phyloP scores from a whole-genome alignment of 1,140 invertebrate genomes.

The Drosophila obscura region DNA sequence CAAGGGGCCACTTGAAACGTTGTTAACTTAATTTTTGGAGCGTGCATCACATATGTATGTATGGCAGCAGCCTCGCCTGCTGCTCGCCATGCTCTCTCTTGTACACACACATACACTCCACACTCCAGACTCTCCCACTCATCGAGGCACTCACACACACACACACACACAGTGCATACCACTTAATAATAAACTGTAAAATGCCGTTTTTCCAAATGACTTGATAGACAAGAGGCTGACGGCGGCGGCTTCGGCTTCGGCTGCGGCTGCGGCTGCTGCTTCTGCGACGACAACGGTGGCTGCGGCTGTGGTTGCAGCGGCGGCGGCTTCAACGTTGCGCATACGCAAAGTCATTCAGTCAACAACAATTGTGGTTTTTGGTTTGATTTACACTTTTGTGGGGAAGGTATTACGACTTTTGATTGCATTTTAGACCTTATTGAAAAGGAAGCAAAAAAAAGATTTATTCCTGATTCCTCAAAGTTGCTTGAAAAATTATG shows the following conservation, averaged over 20 bases:
- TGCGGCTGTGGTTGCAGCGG: slow-evolving; percentile 15
- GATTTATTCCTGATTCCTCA: no score
- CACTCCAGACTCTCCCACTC: slow-evolving; percentile 59
- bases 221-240: slow-evolving; percentile 76
- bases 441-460: no score
- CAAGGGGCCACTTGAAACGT: slow-evolving; percentile 70
- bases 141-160: slow-evolving; percentile 19
- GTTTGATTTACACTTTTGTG: slow-evolving; percentile 5
- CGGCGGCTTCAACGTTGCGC: slow-evolving; percentile 46
- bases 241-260: slow-evolving; percentile 35
- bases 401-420: no score
- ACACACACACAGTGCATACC: slow-evolving; percentile 38
- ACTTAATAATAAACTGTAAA: slow-evolving; percentile 73
- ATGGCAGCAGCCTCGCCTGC: not conserved
- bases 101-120: not conserved
- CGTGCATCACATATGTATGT: slow-evolving; percentile 69
- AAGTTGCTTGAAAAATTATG: no score
- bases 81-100: slow-evolving; percentile 13
- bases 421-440: no score
- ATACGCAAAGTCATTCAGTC: slow-evolving; percentile 72
- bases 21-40: slow-evolving; percentile 83
- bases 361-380: slow-evolving; percentile 37
- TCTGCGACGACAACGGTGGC: slow-evolving; percentile 1
- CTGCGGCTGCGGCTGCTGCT: slow-evolving; percentile 4
- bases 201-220: slow-evolving; percentile 79